phyloP scores from a whole-genome alignment of 2,888 invertebrate genomes.

The Drosophila infuscata region DNA sequence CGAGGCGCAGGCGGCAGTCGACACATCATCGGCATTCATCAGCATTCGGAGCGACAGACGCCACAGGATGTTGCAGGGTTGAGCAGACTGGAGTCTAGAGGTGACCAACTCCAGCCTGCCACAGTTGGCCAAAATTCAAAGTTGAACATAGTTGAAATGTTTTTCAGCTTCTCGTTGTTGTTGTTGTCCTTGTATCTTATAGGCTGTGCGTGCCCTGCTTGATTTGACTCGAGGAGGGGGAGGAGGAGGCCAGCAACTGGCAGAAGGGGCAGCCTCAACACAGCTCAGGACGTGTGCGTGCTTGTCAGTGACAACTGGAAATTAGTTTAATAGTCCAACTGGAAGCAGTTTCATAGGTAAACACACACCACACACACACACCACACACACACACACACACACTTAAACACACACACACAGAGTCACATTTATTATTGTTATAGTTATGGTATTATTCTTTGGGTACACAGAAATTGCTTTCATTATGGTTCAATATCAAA shows the following conservation, averaged over 20 bases:
- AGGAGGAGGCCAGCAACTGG: not conserved
- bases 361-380: conserved; percentile 19
- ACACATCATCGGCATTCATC: conserved; percentile 66
- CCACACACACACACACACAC: conserved; percentile 2
- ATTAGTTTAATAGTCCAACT: conserved; percentile 79
- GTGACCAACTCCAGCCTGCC: not conserved
- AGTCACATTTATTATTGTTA: conserved; percentile 58
- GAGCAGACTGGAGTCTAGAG: not conserved
- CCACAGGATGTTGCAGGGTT: conserved; percentile 55
- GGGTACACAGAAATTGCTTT: conserved; percentile 63
- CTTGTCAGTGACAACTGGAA: conserved; percentile 78
- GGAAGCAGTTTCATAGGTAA: conserved; percentile 57
- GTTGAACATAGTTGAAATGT: conserved; percentile 63
- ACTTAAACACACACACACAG: conserved; percentile 12
- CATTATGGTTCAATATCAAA: conserved; percentile 62
- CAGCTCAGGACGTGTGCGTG: conserved; percentile 61
- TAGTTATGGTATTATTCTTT: conserved; percentile 73
- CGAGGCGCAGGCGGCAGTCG: not conserved
- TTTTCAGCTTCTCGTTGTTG: conserved; percentile 11
- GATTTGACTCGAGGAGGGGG: conserved; percentile 8
- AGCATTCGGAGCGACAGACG: conserved; percentile 44
- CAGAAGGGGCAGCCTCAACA: not conserved
- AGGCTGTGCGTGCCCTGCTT: conserved; percentile 54
- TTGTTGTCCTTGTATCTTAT: conserved; percentile 25
- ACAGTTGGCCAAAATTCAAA: conserved; percentile 39